Conservation (phyloP, 1,140 invertebrate species). For the Caligus rogercresseyi region DNA sequence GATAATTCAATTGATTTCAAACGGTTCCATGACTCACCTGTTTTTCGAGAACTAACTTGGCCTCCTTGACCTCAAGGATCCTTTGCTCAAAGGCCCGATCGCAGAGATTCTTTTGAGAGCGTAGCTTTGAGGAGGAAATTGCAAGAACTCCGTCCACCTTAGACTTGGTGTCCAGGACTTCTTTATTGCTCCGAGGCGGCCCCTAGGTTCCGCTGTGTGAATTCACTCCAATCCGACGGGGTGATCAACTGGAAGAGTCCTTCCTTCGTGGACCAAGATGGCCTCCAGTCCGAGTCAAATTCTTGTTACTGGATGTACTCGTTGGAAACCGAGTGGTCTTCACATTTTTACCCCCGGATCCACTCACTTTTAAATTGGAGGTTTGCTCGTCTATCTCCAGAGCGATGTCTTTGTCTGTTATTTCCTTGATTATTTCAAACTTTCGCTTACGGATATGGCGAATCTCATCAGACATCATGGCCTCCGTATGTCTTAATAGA, state of each 20-base stretch:
- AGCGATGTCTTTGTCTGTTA: constrained; percentile 15
- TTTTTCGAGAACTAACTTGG: constrained; percentile 8
- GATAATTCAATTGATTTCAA: too few species aligned
- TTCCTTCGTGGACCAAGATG: neutral
- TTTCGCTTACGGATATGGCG: neutral
- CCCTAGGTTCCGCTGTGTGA: neutral
- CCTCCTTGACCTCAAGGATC: constrained; percentile 6
- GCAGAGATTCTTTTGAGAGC: constrained; percentile 13
- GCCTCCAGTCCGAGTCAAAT: neutral
- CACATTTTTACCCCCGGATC: neutral
- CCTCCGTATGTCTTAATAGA: neutral
- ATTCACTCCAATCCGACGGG: constrained; percentile 7
- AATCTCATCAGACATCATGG: neutral
- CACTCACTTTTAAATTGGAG: neutral
- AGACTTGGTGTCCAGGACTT: neutral
- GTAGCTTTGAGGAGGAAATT: neutral
- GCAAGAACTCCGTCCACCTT: constrained; percentile 5
- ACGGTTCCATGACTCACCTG: neutral
- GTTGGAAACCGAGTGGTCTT: neutral
- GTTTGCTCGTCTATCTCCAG: constrained; percentile 7
- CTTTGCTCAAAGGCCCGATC: constrained; percentile 14
- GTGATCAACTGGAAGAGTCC: neutral
- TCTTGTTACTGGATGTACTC: neutral
- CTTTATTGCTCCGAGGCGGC: neutral
- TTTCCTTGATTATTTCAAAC: constrained; percentile 4